Evolutionary conservation across 2,888 invertebrate species (phyloP).

Genomic region (Lithophane ornitopus): DNA sequence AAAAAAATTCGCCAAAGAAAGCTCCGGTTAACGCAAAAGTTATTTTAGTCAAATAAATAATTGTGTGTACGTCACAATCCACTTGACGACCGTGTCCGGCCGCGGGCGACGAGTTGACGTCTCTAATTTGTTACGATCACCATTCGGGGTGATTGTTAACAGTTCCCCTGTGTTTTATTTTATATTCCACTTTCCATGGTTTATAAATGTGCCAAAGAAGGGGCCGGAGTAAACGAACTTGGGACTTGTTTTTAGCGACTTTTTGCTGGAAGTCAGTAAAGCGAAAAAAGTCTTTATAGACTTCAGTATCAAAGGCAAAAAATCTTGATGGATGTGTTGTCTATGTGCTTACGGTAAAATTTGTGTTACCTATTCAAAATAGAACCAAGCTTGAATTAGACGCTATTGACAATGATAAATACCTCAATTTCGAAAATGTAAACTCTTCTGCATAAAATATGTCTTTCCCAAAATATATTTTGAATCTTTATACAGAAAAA

Average conservation of each 20-base stretch:
- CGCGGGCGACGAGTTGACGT: slow-evolving; percentile 62
- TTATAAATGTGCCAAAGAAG: slow-evolving; percentile 37
- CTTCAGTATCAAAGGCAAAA: slow-evolving; percentile 12
- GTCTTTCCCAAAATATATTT: slow-evolving; percentile 60
- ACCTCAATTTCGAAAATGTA: slow-evolving; percentile 43
- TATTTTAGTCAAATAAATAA: slow-evolving; percentile 70
- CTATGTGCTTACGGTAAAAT: slow-evolving; percentile 17
- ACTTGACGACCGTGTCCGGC: slow-evolving; percentile 75
- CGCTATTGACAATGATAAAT: slow-evolving; percentile 57
- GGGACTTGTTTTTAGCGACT: slow-evolving; percentile 2
- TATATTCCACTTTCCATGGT: slow-evolving; percentile 31
- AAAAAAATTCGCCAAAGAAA: slow-evolving; percentile 21
- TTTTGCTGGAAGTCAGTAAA: neutral
- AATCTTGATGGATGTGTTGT: slow-evolving; percentile 13
- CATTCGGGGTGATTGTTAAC: slow-evolving; percentile 63
- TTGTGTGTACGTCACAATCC: slow-evolving; percentile 69
- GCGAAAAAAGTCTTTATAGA: neutral
- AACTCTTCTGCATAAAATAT: slow-evolving; percentile 54
- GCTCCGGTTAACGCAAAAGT: slow-evolving; percentile 49
- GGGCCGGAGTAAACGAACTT: neutral
- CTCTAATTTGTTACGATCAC: slow-evolving; percentile 65
- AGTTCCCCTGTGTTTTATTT: slow-evolving; percentile 45
- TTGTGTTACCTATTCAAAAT: slow-evolving; percentile 30
- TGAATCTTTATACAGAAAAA: slow-evolving; percentile 56
- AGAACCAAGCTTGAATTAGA: slow-evolving; percentile 28